These are phyloP conservation scores for Paragorgia papillata DNA, from an alignment of 92 coral and sea anemone species.

Conservation along the genomic window DNA sequence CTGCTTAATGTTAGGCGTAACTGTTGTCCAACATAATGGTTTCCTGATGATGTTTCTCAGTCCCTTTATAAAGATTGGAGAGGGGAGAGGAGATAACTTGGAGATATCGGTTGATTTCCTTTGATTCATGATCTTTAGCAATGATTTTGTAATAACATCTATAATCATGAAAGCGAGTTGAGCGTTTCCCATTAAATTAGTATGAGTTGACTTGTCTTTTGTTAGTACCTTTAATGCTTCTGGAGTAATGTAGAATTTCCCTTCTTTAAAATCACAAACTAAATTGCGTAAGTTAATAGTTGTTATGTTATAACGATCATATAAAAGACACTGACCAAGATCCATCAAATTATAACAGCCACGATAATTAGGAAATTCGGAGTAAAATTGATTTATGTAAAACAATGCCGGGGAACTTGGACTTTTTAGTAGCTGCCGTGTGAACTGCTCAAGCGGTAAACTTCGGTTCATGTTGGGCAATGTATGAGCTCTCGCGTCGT, in stretches of 20 bases:
- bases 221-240: not conserved
- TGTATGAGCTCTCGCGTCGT: conserved; percentile 39
- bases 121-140: conserved; percentile 21
- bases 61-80: conserved; percentile 22
- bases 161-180: conserved; percentile 65
- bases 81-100: conserved; percentile 10
- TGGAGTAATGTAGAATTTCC: conserved; percentile 25
- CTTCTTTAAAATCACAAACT: conserved; percentile 44
- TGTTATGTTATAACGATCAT: conserved; percentile 57
- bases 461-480: conserved; percentile 42
- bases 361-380: conserved; percentile 31
- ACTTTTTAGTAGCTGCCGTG: conserved; percentile 60
- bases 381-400: conserved; percentile 60
- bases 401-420: conserved; percentile 71
- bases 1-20: conserved; percentile 58
- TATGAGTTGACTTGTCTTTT: conserved; percentile 14
- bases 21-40: conserved; percentile 71
- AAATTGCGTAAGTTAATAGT: conserved; percentile 64
- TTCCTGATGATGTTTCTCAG: conserved; percentile 10
- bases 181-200: conserved; percentile 68
- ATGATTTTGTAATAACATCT: conserved; percentile 16
- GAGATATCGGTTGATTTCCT: conserved; percentile 4
- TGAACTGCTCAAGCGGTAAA: conserved; percentile 76
- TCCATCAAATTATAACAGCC: conserved; percentile 70
- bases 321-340: conserved; percentile 60